Evolutionary conservation across 1,140 invertebrate genomes (phyloP), one percentile per base, ranked within the genome.

Genomic region (Drosophila littoralis): DNA sequence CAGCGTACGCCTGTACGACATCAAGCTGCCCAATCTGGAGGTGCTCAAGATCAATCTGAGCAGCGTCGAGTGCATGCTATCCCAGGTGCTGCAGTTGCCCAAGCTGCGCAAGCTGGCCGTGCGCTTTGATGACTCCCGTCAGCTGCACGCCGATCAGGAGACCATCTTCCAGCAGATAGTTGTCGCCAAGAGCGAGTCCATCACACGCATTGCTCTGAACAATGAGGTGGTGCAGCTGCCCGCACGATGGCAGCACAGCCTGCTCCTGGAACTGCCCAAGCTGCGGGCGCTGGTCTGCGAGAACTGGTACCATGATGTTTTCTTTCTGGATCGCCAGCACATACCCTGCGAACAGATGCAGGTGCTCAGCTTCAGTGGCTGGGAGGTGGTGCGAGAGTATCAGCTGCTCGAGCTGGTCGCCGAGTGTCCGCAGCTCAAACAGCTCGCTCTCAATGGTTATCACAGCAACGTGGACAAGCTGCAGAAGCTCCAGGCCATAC

Each of bases 111-210:
- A 89, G 15, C 33, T 89, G 50, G 77, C 74, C 8, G 32, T 89
- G 0, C 54, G 84, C 9, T 89, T 78, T 17, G 84, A 89, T 7
- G 84, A 89, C 8, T 89, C 84, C 0, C 77, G 84, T 1, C 84
- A 89, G 6, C 9, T 89, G 42, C 35, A 78, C 1, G 84, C 84
- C 7, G 75, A 89, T 7, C 45, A 84, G 70, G 84, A 89, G 58
- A 89, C 85, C 48, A 89, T 89, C 10, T 89, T 89, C 61, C 84
- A 89, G 51, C 77, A 89, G 55, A 89, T 89, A 15, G 51, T 83
- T 2, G 68, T 89, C 67, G 84, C 85, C 35, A 89, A 89, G 3
- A 89, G 85, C 12, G 85, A 89, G 0, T 33, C 35, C 6, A 89
- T 89, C 22, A 74, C 84, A 6, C 40, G 81, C 7, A 89, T 89